Evolutionary conservation across 2,113 vertebrate species (phyloP), one percentile per base, ranked within the genome.

Genomic region (Pogona vitticeps): DNA sequence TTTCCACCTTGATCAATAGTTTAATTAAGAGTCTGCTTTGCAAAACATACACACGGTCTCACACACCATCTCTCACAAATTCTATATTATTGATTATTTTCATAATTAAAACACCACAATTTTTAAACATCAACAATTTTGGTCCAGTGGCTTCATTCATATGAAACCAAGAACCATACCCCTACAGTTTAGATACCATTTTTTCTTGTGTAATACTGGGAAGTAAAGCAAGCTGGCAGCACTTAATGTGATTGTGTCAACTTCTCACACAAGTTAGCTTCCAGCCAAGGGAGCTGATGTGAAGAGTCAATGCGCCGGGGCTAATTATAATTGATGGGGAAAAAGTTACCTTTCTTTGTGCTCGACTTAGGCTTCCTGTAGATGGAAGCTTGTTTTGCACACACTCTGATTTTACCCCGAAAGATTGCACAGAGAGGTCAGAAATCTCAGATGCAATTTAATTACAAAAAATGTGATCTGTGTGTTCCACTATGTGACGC

Each of bases 221-320:
- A 89, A 93, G 89, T 88, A 87, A 88, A 0, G 21, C 88, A 93
- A 92, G 95, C 83, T 93, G 92, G 94, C 92, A 95, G 83, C 91
- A 92, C 87, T 96, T 96, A 96, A 94, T 90, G 91, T 88, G 89
- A 95, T 96, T 96, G 95, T 89, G 85, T 95, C 95, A 96, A 95
- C 88, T 85, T 94, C 90, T 93, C 80, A 90, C 92, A 89, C 88
- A 94, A 94, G 91, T 94, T 95, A 94, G 91, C 93, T 95, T 88
- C 91, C 93, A 93, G 95, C 90, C 92, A 91, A 93, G 90, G 86
- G 61, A 85, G 88, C 90, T 96, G 95, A 93, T 89, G 90, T 28
- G 80, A 86, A 61, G 84, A 94, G 93, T 94, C 91, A 93, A 91
- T 94, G 89, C 1, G 85, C 86, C 91, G 90, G 82, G 77, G 82